These are phyloP conservation scores for Panulirus ornatus DNA, from an alignment of 1,140 invertebrate genomes.

Conservation along the genomic window DNA sequence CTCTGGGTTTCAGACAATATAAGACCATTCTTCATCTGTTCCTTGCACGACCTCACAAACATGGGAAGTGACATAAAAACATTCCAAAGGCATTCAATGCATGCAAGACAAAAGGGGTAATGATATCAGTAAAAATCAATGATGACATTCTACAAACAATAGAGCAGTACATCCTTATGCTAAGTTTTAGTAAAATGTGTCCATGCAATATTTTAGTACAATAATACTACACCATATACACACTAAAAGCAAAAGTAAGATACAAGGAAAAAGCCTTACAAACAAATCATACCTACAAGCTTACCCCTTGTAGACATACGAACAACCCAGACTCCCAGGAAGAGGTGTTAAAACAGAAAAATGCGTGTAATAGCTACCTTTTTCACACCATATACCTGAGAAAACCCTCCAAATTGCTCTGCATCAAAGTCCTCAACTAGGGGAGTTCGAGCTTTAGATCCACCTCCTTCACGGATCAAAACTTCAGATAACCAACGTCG, in stretches of 20 bases:
- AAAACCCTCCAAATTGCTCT: conserved; percentile 63
- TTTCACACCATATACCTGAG: conserved; percentile 70
- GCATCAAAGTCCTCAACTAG: conserved; percentile 65
- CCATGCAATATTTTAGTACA: background rate
- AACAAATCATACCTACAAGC: background rate
- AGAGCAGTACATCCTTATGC: too few relatives aligned
- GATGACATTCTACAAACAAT: too few relatives aligned
- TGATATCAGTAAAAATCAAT: too few relatives aligned
- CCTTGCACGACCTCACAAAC: too few relatives aligned
- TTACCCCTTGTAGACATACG: conserved; percentile 49
- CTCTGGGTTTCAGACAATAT: too few relatives aligned
- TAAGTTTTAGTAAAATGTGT: too few relatives aligned
- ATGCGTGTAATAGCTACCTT: conserved; percentile 55
- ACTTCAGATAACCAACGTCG: conserved; percentile 96
- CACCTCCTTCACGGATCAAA: conserved; percentile 68
- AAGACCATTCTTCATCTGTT: too few relatives aligned
- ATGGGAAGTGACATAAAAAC: too few relatives aligned
- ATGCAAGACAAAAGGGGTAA: too few relatives aligned
- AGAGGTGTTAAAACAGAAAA: conserved; percentile 39
- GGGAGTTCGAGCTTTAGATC: conserved; percentile 8
- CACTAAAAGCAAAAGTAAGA: background rate
- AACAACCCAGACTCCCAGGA: conserved; percentile 17
- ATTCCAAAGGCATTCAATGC: too few relatives aligned
- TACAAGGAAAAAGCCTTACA: background rate
- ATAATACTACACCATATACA: background rate